Conservation (phyloP, 1,140 invertebrate genomes). For the Melitaea cinxia region DNA sequence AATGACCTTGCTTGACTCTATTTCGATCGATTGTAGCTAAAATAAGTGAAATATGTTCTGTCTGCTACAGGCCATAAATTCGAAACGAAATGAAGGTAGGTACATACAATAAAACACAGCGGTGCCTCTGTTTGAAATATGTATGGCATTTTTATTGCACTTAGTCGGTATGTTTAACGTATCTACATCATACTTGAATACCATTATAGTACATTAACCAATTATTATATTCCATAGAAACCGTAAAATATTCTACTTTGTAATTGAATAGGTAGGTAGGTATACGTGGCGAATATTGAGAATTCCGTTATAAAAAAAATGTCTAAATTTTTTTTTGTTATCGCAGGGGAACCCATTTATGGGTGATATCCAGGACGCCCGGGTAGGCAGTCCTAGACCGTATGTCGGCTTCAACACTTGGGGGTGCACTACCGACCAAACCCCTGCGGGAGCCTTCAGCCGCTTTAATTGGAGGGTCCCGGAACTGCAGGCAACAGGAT, state of each 20-base stretch:
- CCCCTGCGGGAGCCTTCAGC: too few relatives aligned
- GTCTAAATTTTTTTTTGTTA: too few relatives aligned
- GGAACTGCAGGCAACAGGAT: too few relatives aligned
- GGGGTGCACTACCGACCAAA: too few relatives aligned
- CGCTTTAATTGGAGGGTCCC: too few relatives aligned
- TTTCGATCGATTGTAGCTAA: neutral
- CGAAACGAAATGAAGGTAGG: neutral
- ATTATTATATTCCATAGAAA: neutral
- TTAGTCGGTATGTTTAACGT: neutral
- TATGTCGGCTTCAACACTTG: too few relatives aligned
- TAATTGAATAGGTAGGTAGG: neutral
- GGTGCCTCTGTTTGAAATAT: slow-evolving; percentile 7
- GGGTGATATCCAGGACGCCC: too few relatives aligned
- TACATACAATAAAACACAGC: slow-evolving; percentile 8
- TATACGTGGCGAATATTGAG: too few relatives aligned
- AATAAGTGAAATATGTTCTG: slow-evolving; percentile 5
- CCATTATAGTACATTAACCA: neutral
- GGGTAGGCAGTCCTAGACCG: too few relatives aligned
- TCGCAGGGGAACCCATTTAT: too few relatives aligned
- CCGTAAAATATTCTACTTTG: neutral
- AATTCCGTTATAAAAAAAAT: too few relatives aligned
- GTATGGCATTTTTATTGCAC: slow-evolving; percentile 6
- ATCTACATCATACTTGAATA: neutral
- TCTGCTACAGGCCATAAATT: slow-evolving; percentile 3
- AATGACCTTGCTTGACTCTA: neutral